Base-by-base conservation (phyloP, 2,888 invertebrate genomes). In the Neuroscelio doddi region DNA sequence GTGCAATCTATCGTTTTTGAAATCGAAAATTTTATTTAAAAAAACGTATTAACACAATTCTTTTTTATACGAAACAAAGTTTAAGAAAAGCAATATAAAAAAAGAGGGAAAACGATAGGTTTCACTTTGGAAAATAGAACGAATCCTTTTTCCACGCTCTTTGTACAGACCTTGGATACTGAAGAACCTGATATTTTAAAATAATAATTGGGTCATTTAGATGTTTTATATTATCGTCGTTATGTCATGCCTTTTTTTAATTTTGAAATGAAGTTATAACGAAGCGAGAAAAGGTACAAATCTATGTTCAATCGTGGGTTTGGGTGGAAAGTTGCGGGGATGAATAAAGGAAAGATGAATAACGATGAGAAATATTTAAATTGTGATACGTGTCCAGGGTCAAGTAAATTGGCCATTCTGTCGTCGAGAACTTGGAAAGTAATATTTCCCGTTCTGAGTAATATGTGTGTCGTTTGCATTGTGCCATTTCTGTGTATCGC, bases 321-420 rank as follows among this genome's bases (percentile, higher is more conserved):
- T 68, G 63, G 55, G 51, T 64, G 61, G 55, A 64, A 64, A 64
- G 64, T 62, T 53, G 53, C 55, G 64, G 56, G 59, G 56, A 69
- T 66, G 64, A 63, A 57, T 63, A 66, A 49, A 70, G 64, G 64
- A 66, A 49, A 70, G 64, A 61, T 59, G 62, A 71, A 65, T 59
- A 63, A 63, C 64, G 62, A 68, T 63, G 45, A 65, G 61, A 68
- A 64, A 62, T 63, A 64, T 68, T 62, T 68, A n/a, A n/a, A 69
- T 69, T 69, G 63, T 66, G 61, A 66, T 66, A 64, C 66, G 69
- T 69, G 69, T 69, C 66, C 66, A 69, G 66, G 69, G 69, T 69
- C 69, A 66, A 69, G 61, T 62, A 62, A 61, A 66, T 66, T 66
- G 55, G 51, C 62, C 55, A 50, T 62, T 57, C 45, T 42, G 61